Conservation (phyloP, 2,113 vertebrate genomes). For the Tragelaphus buxtoni region DNA sequence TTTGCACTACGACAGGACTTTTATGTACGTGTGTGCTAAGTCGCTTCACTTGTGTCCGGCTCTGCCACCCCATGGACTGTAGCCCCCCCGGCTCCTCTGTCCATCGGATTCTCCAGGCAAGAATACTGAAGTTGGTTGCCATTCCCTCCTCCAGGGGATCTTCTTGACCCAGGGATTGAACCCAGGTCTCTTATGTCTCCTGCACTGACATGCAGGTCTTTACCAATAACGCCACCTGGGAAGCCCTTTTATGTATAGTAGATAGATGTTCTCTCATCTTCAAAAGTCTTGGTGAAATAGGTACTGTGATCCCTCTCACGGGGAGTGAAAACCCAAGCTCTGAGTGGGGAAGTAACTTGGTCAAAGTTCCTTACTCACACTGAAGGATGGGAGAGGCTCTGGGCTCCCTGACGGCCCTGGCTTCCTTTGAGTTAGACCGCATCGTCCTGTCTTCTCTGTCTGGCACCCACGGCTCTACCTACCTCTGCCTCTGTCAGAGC, state of each 20-base stretch:
- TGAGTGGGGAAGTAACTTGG: background rate
- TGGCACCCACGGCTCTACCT: background rate
- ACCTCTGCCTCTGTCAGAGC: background rate
- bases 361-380: background rate
- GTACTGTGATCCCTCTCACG: fast-evolving
- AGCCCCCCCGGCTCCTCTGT: background rate
- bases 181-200: background rate
- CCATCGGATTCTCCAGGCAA: background rate
- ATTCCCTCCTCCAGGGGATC: background rate
- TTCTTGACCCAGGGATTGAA: background rate
- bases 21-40: background rate
- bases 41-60: background rate
- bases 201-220: background rate
- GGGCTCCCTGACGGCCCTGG: background rate
- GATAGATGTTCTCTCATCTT: background rate
- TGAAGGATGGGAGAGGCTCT: background rate
- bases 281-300: background rate
- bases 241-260: background rate
- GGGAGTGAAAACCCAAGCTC: background rate
- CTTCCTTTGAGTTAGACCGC: background rate
- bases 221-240: background rate
- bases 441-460: background rate
- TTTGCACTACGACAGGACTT: too few species aligned
- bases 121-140: background rate
- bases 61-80: background rate